Conservation (phyloP, 2,888 invertebrate species). For the Dinocampus coccinellae region DNA sequence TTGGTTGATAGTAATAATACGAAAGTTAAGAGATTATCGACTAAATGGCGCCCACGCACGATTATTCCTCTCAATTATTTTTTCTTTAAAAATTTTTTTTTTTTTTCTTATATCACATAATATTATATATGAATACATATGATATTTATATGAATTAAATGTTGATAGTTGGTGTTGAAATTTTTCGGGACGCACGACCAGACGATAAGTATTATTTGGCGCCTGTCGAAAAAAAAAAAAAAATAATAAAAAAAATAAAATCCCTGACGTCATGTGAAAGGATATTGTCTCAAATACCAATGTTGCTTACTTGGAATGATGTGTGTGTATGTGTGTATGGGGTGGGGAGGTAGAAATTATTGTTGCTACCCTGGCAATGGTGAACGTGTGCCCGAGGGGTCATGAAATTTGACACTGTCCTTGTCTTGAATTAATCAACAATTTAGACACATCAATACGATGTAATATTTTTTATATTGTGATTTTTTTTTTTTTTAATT, state of each 20-base stretch:
- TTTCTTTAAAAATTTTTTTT: no score
- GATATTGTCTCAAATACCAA: not conserved
- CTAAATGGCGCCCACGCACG: conserved; percentile 11
- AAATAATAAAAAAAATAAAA: no score
- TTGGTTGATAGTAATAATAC: conserved; percentile 28
- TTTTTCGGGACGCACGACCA: not conserved
- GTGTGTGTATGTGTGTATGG: no score
- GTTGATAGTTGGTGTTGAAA: not conserved
- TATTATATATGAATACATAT: not conserved
- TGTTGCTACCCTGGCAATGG: not conserved
- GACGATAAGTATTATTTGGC: conserved; percentile 1
- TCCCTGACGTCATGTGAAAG: conserved; percentile 4
- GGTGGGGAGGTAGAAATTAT: not conserved
- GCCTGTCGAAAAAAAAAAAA: not conserved
- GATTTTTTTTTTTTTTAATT: not conserved
- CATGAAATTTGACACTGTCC: conserved; percentile 6
- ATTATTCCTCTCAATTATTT: conserved; percentile 6
- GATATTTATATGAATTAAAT: not conserved
- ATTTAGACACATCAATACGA: not conserved
- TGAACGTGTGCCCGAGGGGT: not conserved
- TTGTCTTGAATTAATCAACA: not conserved
- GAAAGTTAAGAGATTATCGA: not conserved
- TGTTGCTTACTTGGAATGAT: not conserved
- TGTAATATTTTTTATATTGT: conserved; percentile 11
- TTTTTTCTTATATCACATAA: not conserved